These are phyloP conservation scores for Heliothis peltigera DNA, from an alignment of 2,888 invertebrate species.

Conservation along the genomic window DNA sequence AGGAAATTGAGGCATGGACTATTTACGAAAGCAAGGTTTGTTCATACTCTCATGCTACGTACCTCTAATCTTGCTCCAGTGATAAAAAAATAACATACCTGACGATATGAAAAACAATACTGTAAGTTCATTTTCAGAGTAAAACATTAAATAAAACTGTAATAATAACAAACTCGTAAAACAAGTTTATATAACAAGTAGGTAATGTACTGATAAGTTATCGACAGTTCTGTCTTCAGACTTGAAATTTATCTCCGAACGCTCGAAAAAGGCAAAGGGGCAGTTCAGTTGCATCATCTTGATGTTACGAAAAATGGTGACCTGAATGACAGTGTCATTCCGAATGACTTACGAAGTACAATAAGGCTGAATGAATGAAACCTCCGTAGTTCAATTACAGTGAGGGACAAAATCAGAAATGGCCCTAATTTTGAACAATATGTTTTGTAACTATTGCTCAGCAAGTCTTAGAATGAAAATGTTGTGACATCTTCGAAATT, in stretches of 20 bases:
- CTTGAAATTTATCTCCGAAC: conserved; percentile 41
- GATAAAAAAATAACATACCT: not conserved
- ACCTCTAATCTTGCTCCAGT: no score
- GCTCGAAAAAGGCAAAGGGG: conserved; percentile 41
- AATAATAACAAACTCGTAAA: conserved; percentile 38
- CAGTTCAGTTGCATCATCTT: not conserved
- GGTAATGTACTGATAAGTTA: conserved; percentile 32
- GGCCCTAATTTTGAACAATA: not conserved
- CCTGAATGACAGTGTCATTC: not conserved
- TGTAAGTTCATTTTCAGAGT: conserved; percentile 15
- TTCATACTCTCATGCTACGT: no score
- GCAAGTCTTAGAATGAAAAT: not conserved
- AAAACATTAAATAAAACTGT: conserved; percentile 34
- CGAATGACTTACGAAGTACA: not conserved
- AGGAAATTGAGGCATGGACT: no score
- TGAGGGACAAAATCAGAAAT: no score
- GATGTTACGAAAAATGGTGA: not conserved
- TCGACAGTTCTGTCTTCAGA: conserved; percentile 38
- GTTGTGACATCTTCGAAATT: not conserved
- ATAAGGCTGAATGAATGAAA: not conserved
- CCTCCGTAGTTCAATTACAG: not conserved
- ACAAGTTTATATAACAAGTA: conserved; percentile 34
- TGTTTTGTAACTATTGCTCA: not conserved
- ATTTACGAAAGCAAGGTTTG: no score
- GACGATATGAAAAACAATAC: conserved; percentile 7